Conservation (phyloP, 2,797 vertebrate species). For the Acipenser transmontanus region DNA sequence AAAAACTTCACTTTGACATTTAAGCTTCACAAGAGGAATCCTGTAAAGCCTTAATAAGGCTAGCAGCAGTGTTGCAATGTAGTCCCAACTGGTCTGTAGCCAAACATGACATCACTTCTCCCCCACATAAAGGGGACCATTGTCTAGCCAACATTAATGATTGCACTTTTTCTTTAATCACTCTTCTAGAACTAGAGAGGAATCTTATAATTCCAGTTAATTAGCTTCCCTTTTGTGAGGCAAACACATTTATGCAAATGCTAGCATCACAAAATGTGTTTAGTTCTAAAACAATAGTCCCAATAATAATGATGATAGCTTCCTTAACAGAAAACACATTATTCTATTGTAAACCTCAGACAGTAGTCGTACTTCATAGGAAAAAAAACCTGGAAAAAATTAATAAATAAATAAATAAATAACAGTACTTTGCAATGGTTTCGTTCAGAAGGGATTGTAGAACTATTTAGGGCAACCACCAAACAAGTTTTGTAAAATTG, state of each 20-base stretch:
- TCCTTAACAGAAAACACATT: too few relatives aligned
- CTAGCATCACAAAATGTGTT: not conserved
- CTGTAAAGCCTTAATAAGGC: constrained; percentile 56
- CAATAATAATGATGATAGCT: constrained; percentile 5
- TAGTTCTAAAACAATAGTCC: constrained; percentile 6
- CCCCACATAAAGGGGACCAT: constrained; percentile 50
- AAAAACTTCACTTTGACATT: constrained; percentile 47
- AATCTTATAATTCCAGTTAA: constrained; percentile 56
- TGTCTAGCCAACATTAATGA: constrained; percentile 50
- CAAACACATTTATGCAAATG: constrained; percentile 43
- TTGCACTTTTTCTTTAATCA: constrained; percentile 40
- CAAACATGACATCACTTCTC: constrained; percentile 65
- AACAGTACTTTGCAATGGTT: too few relatives aligned
- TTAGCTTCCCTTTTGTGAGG: constrained; percentile 43
- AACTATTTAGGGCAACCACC: too few relatives aligned
- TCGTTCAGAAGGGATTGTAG: too few relatives aligned
- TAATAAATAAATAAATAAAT: too few relatives aligned
- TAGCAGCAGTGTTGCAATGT: constrained; percentile 49
- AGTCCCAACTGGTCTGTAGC: constrained; percentile 50
- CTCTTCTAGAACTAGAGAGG: constrained; percentile 38
- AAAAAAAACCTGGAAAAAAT: too few relatives aligned
- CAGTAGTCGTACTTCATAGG: too few relatives aligned
- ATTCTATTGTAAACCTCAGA: too few relatives aligned
- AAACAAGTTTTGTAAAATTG: too few relatives aligned
- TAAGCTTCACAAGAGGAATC: constrained; percentile 47